Base-by-base conservation (phyloP, 2,113 vertebrate species). In the Neodon shergylaensis region DNA sequence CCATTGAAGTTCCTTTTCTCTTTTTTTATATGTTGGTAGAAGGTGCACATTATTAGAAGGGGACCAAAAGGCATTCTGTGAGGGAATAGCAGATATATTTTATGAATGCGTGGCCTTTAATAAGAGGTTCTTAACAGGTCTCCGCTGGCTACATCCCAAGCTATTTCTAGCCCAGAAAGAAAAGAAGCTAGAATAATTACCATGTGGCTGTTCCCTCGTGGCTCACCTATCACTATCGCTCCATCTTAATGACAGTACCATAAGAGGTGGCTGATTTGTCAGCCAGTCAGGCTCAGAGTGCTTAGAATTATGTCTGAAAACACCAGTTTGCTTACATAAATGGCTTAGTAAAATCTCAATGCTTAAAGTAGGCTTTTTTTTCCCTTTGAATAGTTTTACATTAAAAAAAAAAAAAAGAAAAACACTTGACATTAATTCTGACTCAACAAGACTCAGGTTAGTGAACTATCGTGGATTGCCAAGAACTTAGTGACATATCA, bases 401-500 rank as follows among this genome's bases (percentile, higher is more conserved):
- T 28, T 54, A 42, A 90, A 88, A 61, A 93, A 33, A 33, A 39
- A 28, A 82, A 13, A 97, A 97, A 91, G 26, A n/a, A 63, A 42
- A 78, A 77, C 21, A 63, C 44, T 88, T 61, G 42, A 92, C 94
- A 95, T 95, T 91, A 94, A 65, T 68, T 95, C 72, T 87, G 65
- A 90, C 86, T 97, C 52, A 33, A 66, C 65, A 89, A 92, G 92
- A 42, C 54, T 91, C 54, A 92, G 65, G 73, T 92, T 95, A 92
- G 90, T 95, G 44, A 84, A 87, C 90, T 98, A 90, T 19, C 91
- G 63, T 96, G 97, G 98, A 97, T 10, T 88, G 87, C 79, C 96
- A 94, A 92, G 94, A 96, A 89, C 93, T 85, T 82, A 97, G 90
- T 78, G 96, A 98, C 88, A 97, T 87, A 87, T 97, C 94, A 78